Evolutionary conservation across 1,140 invertebrate genomes (phyloP).

Genomic region (Rhynchophorus ferrugineus): DNA sequence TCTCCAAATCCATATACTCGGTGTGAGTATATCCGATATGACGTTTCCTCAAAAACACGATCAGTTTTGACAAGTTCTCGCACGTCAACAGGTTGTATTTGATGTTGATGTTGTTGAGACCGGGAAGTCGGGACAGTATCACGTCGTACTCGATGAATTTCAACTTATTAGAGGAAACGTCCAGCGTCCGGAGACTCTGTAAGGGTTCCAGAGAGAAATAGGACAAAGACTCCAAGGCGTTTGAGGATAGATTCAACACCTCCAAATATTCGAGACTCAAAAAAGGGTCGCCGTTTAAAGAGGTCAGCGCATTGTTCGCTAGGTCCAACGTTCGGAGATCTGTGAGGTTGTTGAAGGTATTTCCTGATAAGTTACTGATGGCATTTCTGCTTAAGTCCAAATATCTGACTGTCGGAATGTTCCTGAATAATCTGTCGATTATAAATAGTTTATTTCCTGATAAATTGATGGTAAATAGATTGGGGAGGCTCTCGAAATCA

Average conservation of each 20-base stretch:
- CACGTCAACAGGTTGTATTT: constrained; percentile 35
- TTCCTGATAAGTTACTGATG: constrained; percentile 19
- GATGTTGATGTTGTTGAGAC: constrained; percentile 30
- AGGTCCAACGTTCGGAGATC: constrained; percentile 28
- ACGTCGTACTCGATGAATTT: constrained; percentile 31
- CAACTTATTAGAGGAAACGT: constrained; percentile 32
- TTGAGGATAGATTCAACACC: constrained; percentile 33
- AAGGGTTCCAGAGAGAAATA: constrained; percentile 28
- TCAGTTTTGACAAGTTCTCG: constrained; percentile 29
- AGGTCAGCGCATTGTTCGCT: constrained; percentile 23
- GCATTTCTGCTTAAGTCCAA: constrained; percentile 25
- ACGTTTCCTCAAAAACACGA: constrained; percentile 29
- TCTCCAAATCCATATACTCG: constrained; percentile 30
- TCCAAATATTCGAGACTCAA: constrained; percentile 28
- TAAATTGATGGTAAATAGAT: constrained; percentile 23
- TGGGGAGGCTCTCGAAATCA: constrained; percentile 16
- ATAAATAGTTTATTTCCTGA: constrained; percentile 25
- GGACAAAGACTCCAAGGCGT: constrained; percentile 27
- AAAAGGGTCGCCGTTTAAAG: constrained; percentile 17
- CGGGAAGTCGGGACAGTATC: constrained; percentile 31
- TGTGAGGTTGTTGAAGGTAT: constrained; percentile 18
- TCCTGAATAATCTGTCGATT: constrained; percentile 18
- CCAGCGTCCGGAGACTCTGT: constrained; percentile 27
- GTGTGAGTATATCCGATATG: constrained; percentile 30
- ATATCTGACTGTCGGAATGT: constrained; percentile 19